A percentile compares a stretch with the other conserved stretches of the same genome.
These are phyloP conservation scores for Euphydryas editha DNA, from an alignment of 2,888 invertebrate genomes.

Conservation along the genomic window DNA sequence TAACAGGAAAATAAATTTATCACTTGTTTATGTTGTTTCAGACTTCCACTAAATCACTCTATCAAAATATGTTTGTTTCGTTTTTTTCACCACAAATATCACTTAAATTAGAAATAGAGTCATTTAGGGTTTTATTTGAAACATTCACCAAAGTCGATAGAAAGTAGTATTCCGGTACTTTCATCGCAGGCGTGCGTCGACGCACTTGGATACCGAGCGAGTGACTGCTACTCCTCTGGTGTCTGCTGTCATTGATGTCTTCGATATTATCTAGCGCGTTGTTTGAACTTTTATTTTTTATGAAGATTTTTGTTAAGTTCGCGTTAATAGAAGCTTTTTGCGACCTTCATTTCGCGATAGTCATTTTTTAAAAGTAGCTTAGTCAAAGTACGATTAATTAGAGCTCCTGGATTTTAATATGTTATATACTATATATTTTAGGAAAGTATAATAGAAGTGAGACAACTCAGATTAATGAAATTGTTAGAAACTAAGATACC, in stretches of 20 bases:
- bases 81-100: constrained; percentile 15
- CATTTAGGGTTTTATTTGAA: constrained; percentile 31
- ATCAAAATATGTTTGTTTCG: no score
- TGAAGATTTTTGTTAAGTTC: constrained; percentile 16
- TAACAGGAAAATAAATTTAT: not conserved
- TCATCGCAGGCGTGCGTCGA: constrained; percentile 71
- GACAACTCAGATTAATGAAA: no score
- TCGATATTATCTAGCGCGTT: constrained; percentile 27
- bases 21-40: no score
- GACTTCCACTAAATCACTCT: not conserved
- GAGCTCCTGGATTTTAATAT: no score
- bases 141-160: constrained; percentile 60
- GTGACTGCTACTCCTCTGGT: constrained; percentile 55
- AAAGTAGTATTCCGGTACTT: constrained; percentile 73
- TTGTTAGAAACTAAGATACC: no score
- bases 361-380: no score
- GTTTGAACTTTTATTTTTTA: constrained; percentile 23
- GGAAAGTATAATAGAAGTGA: no score
- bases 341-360: no score
- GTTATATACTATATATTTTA: no score
- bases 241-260: constrained; percentile 36
- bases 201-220: constrained; percentile 64
- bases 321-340: not conserved
- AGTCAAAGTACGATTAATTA: no score
- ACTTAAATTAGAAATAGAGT: constrained; percentile 15